phyloP scores from a whole-genome alignment of 2,113 vertebrate species.

The Hippopotamus amphibius region DNA sequence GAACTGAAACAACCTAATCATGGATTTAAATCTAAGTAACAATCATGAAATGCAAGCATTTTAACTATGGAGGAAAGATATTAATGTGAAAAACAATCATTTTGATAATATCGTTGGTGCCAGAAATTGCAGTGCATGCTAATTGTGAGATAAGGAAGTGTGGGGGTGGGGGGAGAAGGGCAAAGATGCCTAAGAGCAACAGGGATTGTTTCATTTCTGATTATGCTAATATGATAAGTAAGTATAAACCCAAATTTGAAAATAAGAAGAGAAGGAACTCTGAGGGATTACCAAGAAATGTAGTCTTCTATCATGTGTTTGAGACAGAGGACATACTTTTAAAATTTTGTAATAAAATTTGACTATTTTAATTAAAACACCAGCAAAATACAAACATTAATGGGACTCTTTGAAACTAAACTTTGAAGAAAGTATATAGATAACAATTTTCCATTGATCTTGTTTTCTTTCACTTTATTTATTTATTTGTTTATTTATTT shows the following conservation, averaged over 20 bases:
- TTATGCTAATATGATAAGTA: conserved; percentile 54
- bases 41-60: not conserved
- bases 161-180: not conserved
- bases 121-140: not conserved
- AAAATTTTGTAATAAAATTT: not conserved
- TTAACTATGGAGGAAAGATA: not conserved
- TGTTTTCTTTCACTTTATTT: not conserved
- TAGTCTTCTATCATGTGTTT: not conserved
- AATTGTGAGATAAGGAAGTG: not conserved
- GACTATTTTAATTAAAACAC: conserved; percentile 6
- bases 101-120: not conserved
- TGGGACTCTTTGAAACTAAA: conserved; percentile 29
- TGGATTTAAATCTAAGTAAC: not conserved
- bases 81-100: not conserved
- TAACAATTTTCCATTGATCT: not conserved
- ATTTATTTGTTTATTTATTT: not conserved
- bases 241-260: conserved; percentile 14
- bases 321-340: not conserved
- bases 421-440: not conserved
- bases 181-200: not conserved
- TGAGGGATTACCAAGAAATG: not conserved
- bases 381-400: conserved; percentile 9
- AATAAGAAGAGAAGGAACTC: conserved; percentile 4
- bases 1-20: not conserved
- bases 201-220: not conserved